Conservation (phyloP, 2,113 vertebrate species). For the Bothrops jararaca region DNA sequence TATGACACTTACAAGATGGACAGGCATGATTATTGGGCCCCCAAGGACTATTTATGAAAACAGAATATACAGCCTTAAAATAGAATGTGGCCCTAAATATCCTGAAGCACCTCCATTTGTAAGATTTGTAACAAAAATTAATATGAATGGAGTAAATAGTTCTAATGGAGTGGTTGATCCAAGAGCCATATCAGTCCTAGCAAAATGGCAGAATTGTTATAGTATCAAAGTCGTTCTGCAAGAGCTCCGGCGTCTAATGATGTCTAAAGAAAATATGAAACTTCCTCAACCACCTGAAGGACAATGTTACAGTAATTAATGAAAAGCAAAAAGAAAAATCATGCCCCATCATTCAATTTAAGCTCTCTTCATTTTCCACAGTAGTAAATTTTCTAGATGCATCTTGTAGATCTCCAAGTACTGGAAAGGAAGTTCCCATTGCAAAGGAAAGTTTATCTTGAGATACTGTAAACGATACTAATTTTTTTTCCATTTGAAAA, state of each 20-base stretch:
- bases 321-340: constrained; percentile 51
- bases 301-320: constrained; percentile 93
- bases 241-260: constrained; percentile 92
- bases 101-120: constrained; percentile 90
- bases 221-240: constrained; percentile 92
- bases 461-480: constrained; percentile 82
- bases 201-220: constrained; percentile 91
- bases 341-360: constrained; percentile 69
- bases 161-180: constrained; percentile 94
- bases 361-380: constrained; percentile 79
- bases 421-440: constrained; percentile 74
- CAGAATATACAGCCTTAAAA: constrained; percentile 98
- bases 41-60: constrained; percentile 95
- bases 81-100: constrained; percentile 95
- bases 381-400: constrained; percentile 80
- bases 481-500: constrained; percentile 73
- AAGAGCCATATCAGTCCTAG: constrained; percentile 81
- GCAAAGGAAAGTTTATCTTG: constrained; percentile 74
- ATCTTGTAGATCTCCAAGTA: constrained; percentile 80
- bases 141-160: constrained; percentile 92
- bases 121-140: constrained; percentile 96
- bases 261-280: constrained; percentile 94
- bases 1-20: constrained; percentile 94
- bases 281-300: constrained; percentile 94
- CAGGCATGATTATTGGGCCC: constrained; percentile 95